These are phyloP conservation scores for Andricus quercusramuli DNA, from an alignment of 2,888 invertebrate species.

Conservation along the genomic window DNA sequence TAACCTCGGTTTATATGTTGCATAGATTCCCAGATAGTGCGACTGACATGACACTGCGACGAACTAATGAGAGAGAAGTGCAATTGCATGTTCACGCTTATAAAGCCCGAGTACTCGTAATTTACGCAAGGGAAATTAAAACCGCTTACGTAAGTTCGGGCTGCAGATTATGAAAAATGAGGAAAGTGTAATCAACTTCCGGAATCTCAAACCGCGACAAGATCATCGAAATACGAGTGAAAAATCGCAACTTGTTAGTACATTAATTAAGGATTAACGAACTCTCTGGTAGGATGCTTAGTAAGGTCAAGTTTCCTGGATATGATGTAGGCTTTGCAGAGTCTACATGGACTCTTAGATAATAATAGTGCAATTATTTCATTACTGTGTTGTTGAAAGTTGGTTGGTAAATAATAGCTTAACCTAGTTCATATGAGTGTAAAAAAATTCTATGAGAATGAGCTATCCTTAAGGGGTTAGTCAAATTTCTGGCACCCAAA, in stretches of 20 bases:
- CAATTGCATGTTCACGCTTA: slow-evolving; percentile 24
- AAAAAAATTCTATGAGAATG: no score
- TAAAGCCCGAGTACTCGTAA: slow-evolving; percentile 12
- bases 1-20: slow-evolving; percentile 3
- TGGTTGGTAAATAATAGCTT: not conserved
- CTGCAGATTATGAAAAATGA: slow-evolving; percentile 11
- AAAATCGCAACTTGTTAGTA: not conserved
- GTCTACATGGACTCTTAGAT: not conserved
- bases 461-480: no score
- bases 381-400: not conserved
- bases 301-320: slow-evolving; percentile 37
- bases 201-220: slow-evolving; percentile 12
- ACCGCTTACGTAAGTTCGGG: slow-evolving; percentile 9
- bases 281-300: slow-evolving; percentile 21
- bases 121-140: not conserved
- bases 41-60: slow-evolving; percentile 25
- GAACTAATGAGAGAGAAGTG: slow-evolving; percentile 37
- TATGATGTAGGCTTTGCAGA: slow-evolving; percentile 6
- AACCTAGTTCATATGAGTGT: no score
- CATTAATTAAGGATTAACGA: slow-evolving; percentile 13
- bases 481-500: no score
- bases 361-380: slow-evolving; percentile 21
- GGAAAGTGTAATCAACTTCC: slow-evolving; percentile 19
- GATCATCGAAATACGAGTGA: slow-evolving; percentile 13
- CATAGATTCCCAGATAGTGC: slow-evolving; percentile 23